phyloP scores from a whole-genome alignment of 2,797 vertebrate species.

The Falco cherrug region DNA sequence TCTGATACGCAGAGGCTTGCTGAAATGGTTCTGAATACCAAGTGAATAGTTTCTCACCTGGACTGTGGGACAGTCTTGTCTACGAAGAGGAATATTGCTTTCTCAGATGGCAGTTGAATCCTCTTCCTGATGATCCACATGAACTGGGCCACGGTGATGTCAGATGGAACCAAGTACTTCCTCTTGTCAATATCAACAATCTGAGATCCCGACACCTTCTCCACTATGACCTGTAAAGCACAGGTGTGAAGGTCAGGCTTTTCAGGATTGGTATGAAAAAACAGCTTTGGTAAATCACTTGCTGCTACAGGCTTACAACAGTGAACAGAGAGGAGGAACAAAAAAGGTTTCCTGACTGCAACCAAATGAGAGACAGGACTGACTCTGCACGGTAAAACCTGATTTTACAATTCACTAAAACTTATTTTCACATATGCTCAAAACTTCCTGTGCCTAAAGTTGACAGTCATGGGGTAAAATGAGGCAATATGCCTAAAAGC shows the following conservation, averaged over 20 bases:
- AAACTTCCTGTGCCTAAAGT: background rate
- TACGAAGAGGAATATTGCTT: conserved; percentile 98
- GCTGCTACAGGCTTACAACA: background rate
- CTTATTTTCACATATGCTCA: background rate
- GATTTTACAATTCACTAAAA: background rate
- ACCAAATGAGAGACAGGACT: background rate
- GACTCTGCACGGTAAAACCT: background rate
- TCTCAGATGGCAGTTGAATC: conserved; percentile 98
- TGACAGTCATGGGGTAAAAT: background rate
- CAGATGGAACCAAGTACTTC: conserved; percentile 98
- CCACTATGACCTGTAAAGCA: conserved; percentile 91
- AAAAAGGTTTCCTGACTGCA: background rate
- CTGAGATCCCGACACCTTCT: conserved; percentile 97
- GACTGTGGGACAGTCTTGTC: conserved; percentile 99
- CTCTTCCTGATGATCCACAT: conserved; percentile 99
- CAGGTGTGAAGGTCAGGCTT: conserved; percentile 1
- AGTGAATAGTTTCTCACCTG: conserved; percentile 82
- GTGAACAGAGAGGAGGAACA: background rate
- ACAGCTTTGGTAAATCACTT: background rate
- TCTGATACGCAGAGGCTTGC: background rate
- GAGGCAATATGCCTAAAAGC: background rate
- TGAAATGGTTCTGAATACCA: background rate
- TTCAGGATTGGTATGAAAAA: background rate
- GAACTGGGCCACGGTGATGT: conserved; percentile 99
- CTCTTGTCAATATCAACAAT: conserved; percentile 98